Conservation (phyloP, 2,797 vertebrate species). For the Strix occidentalis region DNA sequence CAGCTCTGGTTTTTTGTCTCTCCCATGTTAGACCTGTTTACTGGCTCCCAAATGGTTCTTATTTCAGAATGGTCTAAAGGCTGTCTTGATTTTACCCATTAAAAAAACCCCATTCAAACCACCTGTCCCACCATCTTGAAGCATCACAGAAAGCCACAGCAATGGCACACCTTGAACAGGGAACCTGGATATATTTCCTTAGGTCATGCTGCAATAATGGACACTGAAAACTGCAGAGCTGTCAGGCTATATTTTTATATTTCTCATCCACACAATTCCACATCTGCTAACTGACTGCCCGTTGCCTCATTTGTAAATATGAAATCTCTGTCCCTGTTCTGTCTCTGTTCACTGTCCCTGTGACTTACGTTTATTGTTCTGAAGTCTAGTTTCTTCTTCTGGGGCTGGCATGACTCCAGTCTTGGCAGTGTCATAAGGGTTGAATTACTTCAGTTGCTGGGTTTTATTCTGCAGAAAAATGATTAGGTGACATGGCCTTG, state of each 20-base stretch:
- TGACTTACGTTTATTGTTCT: fast-evolving
- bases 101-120: not conserved
- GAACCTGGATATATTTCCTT: not conserved
- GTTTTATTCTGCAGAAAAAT: not conserved
- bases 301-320: not conserved
- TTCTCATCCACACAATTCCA: not conserved
- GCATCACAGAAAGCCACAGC: not conserved
- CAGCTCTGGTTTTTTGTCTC: not conserved
- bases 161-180: not conserved
- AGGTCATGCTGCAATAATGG: not conserved
- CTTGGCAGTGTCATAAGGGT: not conserved
- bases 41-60: not conserved
- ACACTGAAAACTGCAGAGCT: not conserved
- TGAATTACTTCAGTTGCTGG: not conserved
- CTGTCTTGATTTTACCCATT: not conserved
- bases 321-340: not conserved
- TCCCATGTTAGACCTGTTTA: not conserved
- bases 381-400: not conserved
- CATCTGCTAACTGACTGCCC: not conserved
- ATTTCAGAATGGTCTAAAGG: not conserved
- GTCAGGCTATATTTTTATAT: not conserved
- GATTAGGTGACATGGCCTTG: not conserved
- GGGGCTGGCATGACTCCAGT: not conserved
- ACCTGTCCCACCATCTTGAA: not conserved
- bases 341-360: not conserved